Evolutionary conservation across 1,140 invertebrate species (phyloP).

Genomic region (Drosophila neocordata): DNA sequence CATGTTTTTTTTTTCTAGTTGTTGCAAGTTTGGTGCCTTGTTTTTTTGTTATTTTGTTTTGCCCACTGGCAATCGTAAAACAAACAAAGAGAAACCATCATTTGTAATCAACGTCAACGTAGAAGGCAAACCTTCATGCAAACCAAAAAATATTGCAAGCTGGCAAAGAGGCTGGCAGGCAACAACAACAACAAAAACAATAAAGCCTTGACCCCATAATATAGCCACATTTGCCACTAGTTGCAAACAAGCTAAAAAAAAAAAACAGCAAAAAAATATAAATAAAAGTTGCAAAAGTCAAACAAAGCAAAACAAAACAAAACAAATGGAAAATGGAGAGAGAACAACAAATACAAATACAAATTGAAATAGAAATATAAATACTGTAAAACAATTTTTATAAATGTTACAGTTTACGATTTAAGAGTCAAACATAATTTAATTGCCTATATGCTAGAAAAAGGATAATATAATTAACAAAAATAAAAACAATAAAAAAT

Average conservation of each 20-base stretch:
- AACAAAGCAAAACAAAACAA: not conserved
- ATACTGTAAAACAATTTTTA: not conserved
- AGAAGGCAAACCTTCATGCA: slow-evolving; percentile 29
- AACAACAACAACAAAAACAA: slow-evolving; percentile 26
- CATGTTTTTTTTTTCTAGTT: not conserved
- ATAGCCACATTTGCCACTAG: slow-evolving; percentile 18
- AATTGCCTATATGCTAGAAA: too few species aligned
- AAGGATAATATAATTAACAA: too few species aligned
- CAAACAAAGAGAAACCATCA: slow-evolving; percentile 44
- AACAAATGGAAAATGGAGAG: not conserved
- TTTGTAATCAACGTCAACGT: slow-evolving; percentile 64
- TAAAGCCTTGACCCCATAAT: slow-evolving; percentile 23
- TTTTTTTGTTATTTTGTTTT: not conserved
- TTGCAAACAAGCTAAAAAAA: slow-evolving; percentile 11
- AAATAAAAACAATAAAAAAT: too few species aligned
- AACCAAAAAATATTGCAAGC: slow-evolving; percentile 32
- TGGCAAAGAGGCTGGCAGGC: slow-evolving; percentile 22
- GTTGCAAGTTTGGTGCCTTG: not conserved
- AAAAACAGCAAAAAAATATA: too few species aligned
- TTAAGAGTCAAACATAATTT: not conserved
- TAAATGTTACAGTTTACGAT: not conserved
- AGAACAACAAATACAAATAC: not conserved
- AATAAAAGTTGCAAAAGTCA: not conserved
- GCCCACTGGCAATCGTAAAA: slow-evolving; percentile 44
- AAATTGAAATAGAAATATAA: not conserved